phyloP scores from a whole-genome alignment of 2,113 vertebrate species.

The Agapornis roseicollis region DNA sequence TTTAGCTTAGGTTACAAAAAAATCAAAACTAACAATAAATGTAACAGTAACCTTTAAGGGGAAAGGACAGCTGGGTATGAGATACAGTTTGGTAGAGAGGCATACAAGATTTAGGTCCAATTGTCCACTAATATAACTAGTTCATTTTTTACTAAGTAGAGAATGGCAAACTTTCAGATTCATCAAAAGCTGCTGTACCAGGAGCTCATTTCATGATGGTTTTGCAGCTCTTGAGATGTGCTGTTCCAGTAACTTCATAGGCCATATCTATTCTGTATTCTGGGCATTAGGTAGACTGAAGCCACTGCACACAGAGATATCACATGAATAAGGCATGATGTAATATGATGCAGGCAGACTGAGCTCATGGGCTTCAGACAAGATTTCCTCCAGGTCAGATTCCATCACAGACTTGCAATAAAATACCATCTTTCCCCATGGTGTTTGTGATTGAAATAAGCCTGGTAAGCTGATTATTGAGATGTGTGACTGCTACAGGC shows the following conservation, averaged over 20 bases:
- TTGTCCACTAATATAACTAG: not conserved
- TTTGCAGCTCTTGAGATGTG: not conserved
- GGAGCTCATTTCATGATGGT: not conserved
- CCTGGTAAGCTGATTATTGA: not conserved
- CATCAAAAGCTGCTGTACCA: not conserved
- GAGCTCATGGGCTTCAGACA: not conserved
- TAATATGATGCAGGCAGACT: not conserved
- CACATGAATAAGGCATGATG: not conserved
- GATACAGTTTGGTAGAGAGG: not conserved
- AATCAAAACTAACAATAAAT: not conserved
- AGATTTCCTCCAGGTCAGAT: not conserved
- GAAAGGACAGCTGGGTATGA: not conserved
- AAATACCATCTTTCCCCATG: not conserved
- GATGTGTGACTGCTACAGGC: not conserved
- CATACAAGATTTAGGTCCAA: not conserved
- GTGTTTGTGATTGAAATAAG: not conserved
- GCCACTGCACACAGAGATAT: accelerated
- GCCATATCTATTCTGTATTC: not conserved
- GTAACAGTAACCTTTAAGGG: not conserved
- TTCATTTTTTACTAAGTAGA: not conserved
- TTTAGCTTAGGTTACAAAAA: not conserved
- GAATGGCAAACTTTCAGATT: not conserved
- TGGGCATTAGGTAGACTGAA: not conserved
- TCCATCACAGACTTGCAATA: not conserved
- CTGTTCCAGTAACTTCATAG: not conserved